These are phyloP conservation scores for Rhinopomastus cyanomelas DNA, from an alignment of 2,113 vertebrate species.

Conservation along the genomic window DNA sequence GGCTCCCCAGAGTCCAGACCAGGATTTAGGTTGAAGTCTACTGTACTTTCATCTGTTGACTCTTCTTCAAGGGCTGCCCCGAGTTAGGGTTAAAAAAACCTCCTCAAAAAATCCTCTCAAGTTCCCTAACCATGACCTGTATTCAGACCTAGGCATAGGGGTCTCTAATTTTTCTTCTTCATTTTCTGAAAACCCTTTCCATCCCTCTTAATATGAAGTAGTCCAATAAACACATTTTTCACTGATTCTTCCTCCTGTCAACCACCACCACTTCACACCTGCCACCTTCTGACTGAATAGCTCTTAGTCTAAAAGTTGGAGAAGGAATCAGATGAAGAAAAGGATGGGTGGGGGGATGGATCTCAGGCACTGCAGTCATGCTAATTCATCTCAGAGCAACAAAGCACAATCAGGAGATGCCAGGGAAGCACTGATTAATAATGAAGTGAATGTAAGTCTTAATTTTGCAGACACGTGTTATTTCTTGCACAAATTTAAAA, in stretches of 20 bases:
- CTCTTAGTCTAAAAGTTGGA: conserved; percentile 2
- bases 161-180: conserved; percentile 6
- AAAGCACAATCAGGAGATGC: conserved; percentile 38
- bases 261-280: conserved; percentile 25
- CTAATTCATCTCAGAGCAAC: background rate
- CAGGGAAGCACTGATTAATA: conserved; percentile 48
- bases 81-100: background rate
- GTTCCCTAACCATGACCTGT: background rate
- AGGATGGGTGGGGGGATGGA: background rate
- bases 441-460: conserved; percentile 13
- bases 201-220: conserved; percentile 5
- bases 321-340: conserved; percentile 40
- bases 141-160: background rate
- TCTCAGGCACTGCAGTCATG: conserved; percentile 12
- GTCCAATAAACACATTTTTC: conserved; percentile 13
- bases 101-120: background rate
- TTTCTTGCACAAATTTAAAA: conserved; percentile 40
- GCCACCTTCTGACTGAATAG: conserved; percentile 28
- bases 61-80: background rate
- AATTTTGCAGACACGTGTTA: conserved; percentile 9
- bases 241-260: background rate
- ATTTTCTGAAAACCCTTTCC: background rate
- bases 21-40: background rate
- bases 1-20: background rate
- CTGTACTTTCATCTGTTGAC: background rate